Conservation (phyloP, 92 coral and sea anemone genomes). For the Actinostola sp. region DNA sequence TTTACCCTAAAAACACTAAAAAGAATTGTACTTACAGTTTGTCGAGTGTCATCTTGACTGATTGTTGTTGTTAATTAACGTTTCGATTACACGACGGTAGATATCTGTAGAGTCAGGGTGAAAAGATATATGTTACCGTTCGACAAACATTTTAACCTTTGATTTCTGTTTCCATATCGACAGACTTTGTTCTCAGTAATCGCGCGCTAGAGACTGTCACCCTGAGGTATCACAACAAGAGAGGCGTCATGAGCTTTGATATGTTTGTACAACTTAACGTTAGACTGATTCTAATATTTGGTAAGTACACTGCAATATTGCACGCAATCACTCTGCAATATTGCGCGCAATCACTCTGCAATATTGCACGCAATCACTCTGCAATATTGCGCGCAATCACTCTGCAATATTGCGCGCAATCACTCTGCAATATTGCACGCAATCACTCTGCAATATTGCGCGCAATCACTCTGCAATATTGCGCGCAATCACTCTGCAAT, state of each 20-base stretch:
- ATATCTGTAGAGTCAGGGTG: neutral
- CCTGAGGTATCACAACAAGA: conserved; percentile 37
- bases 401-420: too few species aligned
- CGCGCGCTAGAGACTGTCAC: conserved; percentile 29
- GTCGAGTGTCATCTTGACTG: too few species aligned
- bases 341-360: neutral
- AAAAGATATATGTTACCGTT: neutral
- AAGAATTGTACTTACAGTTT: too few species aligned
- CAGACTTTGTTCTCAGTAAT: conserved; percentile 44
- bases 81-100: too few species aligned
- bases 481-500: too few species aligned
- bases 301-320: conserved; percentile 16
- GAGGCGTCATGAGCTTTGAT: conserved; percentile 28
- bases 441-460: too few species aligned
- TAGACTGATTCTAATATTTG: conserved; percentile 33
- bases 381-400: too few species aligned
- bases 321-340: neutral
- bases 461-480: too few species aligned
- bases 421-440: too few species aligned
- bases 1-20: too few species aligned
- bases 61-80: too few species aligned
- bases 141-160: neutral
- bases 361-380: neutral
- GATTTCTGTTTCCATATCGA: neutral
- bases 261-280: conserved; percentile 54